These are phyloP conservation scores for Eueremaeus valkanovi DNA, from an alignment of 2,888 invertebrate species.

Conservation along the genomic window DNA sequence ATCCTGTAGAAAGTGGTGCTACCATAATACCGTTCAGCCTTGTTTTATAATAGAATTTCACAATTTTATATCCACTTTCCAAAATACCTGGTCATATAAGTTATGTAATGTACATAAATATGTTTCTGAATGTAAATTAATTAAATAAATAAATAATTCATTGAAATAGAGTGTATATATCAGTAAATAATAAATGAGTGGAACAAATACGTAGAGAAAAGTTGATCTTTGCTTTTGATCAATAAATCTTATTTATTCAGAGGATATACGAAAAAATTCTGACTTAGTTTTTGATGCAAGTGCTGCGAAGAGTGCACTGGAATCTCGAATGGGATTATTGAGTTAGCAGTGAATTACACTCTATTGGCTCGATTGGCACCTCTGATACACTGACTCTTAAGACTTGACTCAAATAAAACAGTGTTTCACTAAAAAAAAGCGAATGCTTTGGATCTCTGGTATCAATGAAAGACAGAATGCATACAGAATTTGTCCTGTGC, in stretches of 20 bases:
- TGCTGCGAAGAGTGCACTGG: not conserved
- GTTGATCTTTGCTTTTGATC: constrained; percentile 5
- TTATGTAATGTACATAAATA: too few species aligned
- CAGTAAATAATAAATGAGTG: constrained; percentile 17
- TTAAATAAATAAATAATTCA: constrained; percentile 20
- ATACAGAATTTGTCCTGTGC: too few species aligned
- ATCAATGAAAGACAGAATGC: not conserved
- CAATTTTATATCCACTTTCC: too few species aligned
- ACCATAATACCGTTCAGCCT: too few species aligned
- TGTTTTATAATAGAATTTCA: too few species aligned
- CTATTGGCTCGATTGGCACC: not conserved
- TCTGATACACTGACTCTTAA: not conserved
- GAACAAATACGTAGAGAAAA: not conserved
- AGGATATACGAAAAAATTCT: not conserved
- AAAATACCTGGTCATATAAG: too few species aligned
- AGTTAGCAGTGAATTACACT: constrained; percentile 10
- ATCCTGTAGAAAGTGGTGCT: too few species aligned
- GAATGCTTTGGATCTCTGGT: not conserved
- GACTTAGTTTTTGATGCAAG: not conserved
- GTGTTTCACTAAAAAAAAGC: not conserved
- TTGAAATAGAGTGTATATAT: not conserved
- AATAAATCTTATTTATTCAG: constrained; percentile 20
- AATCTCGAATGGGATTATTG: constrained; percentile 17
- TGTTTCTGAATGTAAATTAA: not conserved
- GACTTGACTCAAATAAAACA: not conserved